Percentiles rank a stretch among this genome's conserved stretches.
Evolutionary conservation across 2,113 vertebrate genomes (phyloP).

Genomic region (Balaenoptera acutorostrata): DNA sequence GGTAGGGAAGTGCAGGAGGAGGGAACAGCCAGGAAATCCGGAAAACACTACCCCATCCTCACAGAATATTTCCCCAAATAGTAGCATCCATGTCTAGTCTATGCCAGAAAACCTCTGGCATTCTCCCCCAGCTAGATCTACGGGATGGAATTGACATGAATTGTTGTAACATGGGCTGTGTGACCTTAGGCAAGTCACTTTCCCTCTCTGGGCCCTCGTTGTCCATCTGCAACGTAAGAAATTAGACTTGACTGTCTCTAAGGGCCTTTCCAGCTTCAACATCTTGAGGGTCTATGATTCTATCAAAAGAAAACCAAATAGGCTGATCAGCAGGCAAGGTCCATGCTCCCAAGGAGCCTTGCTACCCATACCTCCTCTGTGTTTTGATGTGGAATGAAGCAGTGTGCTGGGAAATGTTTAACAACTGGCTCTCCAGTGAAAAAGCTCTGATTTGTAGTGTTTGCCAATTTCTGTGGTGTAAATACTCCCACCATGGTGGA

Average conservation of each 20-base stretch:
- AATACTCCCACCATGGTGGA: neutral
- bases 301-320: neutral
- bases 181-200: slow-evolving; percentile 43
- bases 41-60: slow-evolving; percentile 67
- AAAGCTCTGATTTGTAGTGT: neutral
- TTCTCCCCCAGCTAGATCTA: neutral
- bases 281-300: neutral
- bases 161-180: neutral
- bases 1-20: slow-evolving; percentile 49
- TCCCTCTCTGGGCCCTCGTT: neutral
- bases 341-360: neutral
- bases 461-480: slow-evolving; percentile 39
- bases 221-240: neutral
- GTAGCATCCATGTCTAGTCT: slow-evolving; percentile 42
- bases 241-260: neutral
- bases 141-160: neutral
- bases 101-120: slow-evolving; percentile 55
- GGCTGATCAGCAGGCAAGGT: neutral
- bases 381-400: neutral
- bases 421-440: neutral
- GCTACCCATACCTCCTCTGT: neutral
- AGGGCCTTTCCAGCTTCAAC: neutral
- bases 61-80: slow-evolving; percentile 61
- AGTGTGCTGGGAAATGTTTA: neutral
- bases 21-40: slow-evolving; percentile 70